Base-by-base conservation (phyloP, 2,113 vertebrate species). In the Cyanistes caeruleus region DNA sequence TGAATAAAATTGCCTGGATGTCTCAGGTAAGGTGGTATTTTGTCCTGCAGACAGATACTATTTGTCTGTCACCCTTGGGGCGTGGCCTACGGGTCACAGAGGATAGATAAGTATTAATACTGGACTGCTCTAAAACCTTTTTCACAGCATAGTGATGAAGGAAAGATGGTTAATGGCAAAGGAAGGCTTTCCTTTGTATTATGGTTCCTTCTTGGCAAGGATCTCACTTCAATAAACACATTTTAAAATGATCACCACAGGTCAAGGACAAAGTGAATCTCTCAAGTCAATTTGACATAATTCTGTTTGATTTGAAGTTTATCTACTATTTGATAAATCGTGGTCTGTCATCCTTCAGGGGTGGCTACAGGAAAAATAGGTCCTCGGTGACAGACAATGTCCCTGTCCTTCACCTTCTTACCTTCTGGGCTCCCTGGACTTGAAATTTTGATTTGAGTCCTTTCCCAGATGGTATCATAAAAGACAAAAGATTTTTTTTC, bases 301-400 rank as follows among this genome's bases (percentile, higher is more conserved):
- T 91, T 89, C 31, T 89, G 31, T 80, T 89, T 79, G 58, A 91
- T 93, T 64, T 69, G 35, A 87, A 89, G 49, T 87, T 70, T 82
- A 69, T 64, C 67, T 79, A 25, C 30, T 72, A 35, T 93, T 89
- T 87, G 87, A 84, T 68, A 94, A 93, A 53, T 76, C 2, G 23
- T 22, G 14, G 46, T 9, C 70, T 94, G 53, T 67, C 64, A 37
- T 39, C n/a, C 49, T 87, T 90, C 53, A 62, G 51, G 20, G 25
- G 15, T 5, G 1, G 46, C 28, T 90, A 44, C 44, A 87, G 67
- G 74, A 87, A 91, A 89, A 67, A 82, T 37, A 85, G 15, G 14
- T 93, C 37, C 30, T 58, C 33, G 56, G 35, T 79, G 75, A 88
- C 60, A 85, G 41, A 53, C 2, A 8, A 37, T 12, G 30, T 49